phyloP scores from a whole-genome alignment of 2,888 invertebrate species.

The Chrysodeixis includens region DNA sequence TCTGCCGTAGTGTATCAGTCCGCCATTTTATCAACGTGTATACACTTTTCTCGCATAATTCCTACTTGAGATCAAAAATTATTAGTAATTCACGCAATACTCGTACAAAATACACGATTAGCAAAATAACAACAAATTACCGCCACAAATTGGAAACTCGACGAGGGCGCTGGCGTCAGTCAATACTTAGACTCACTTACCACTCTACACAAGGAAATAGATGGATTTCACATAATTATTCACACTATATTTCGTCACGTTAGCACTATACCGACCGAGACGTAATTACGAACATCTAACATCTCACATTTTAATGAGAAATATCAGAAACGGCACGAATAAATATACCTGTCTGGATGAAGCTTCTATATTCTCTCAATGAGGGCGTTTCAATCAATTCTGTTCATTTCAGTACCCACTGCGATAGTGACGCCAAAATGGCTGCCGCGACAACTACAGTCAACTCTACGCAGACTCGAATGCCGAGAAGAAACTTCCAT shows the following conservation, averaged over 20 bases:
- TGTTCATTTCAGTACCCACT: slow-evolving; percentile 41
- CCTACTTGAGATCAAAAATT: background rate
- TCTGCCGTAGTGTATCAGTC: slow-evolving; percentile 33
- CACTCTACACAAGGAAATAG: slow-evolving; percentile 36
- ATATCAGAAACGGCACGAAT: slow-evolving; percentile 26
- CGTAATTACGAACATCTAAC: slow-evolving; percentile 2
- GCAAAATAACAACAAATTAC: slow-evolving; percentile 71
- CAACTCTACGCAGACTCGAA: background rate
- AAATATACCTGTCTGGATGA: slow-evolving; percentile 56
- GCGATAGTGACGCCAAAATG: slow-evolving; percentile 85
- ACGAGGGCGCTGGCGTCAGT: slow-evolving; percentile 84
- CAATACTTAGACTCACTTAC: slow-evolving; percentile 51
- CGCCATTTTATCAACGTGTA: slow-evolving; percentile 61
- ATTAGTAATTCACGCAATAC: slow-evolving; percentile 5
- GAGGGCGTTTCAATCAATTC: slow-evolving; percentile 85
- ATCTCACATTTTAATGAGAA: slow-evolving; percentile 10
- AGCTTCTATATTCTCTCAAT: slow-evolving; percentile 80
- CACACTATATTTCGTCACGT: slow-evolving; percentile 25
- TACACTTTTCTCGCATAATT: slow-evolving; percentile 27
- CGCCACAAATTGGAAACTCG: slow-evolving; percentile 71
- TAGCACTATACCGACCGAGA: slow-evolving; percentile 17
- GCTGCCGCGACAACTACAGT: slow-evolving; percentile 68
- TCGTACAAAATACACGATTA: slow-evolving; percentile 49
- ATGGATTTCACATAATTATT: slow-evolving; percentile 47
- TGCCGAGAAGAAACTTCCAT: background rate